Percentiles rank a stretch among this genome's conserved stretches.
Conservation (phyloP, 2,797 vertebrate genomes). For the Chromis chromis region DNA sequence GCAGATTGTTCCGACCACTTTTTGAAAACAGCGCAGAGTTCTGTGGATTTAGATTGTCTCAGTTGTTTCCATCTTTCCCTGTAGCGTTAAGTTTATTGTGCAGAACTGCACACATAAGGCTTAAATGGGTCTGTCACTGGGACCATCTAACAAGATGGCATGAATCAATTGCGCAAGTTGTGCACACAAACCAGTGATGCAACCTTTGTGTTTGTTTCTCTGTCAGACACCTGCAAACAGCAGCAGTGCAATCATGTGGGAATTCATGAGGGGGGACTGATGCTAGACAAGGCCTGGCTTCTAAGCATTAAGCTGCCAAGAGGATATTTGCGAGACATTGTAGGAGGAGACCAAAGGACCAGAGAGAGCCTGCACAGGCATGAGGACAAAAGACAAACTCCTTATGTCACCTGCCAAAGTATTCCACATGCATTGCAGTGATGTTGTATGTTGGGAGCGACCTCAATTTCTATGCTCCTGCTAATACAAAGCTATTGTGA, state of each 20-base stretch:
- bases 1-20: neutral
- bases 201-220: constrained; percentile 42
- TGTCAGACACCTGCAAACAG: constrained; percentile 44
- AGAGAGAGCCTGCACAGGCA: neutral
- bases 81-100: constrained; percentile 14
- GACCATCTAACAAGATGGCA: constrained; percentile 36
- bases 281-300: constrained; percentile 28
- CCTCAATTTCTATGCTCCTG: neutral
- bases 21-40: constrained; percentile 11
- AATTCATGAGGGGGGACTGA: constrained; percentile 28
- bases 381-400: neutral
- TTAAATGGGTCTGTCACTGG: constrained; percentile 33
- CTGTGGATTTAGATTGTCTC: constrained; percentile 3
- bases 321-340: constrained; percentile 27
- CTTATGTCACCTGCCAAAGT: constrained; percentile 11
- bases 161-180: constrained; percentile 41
- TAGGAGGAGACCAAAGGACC: constrained; percentile 9
- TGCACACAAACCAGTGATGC: constrained; percentile 37
- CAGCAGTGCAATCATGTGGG: constrained; percentile 33
- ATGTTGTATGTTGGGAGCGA: neutral
- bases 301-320: constrained; percentile 34
- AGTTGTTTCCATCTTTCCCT: constrained; percentile 26
- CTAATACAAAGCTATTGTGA: neutral
- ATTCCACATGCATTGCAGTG: neutral
- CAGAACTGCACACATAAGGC: constrained; percentile 12